phyloP scores from a whole-genome alignment of 2,113 vertebrate genomes.

The Eleginops maclovinus region DNA sequence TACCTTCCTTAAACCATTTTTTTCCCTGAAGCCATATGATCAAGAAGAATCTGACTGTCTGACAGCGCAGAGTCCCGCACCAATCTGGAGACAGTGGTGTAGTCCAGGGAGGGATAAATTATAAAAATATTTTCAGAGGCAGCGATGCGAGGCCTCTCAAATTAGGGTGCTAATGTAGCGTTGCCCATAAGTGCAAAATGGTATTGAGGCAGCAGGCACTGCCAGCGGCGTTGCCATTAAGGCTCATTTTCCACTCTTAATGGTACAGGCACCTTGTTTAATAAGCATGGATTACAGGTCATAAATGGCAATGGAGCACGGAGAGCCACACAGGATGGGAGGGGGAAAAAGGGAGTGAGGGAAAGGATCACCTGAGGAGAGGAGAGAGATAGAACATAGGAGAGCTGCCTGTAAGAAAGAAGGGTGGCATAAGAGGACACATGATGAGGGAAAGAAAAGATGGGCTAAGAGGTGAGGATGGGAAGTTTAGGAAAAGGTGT shows the following conservation, averaged over 20 bases:
- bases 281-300: conserved; percentile 82
- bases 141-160: conserved; percentile 75
- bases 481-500: not conserved
- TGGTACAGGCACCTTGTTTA: conserved; percentile 81
- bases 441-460: conserved; percentile 5
- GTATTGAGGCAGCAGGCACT: conserved; percentile 51
- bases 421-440: conserved; percentile 13
- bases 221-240: conserved; percentile 60
- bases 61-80: conserved; percentile 20
- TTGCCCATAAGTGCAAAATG: conserved; percentile 72
- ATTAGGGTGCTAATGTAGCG: conserved; percentile 80
- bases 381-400: conserved; percentile 18
- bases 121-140: conserved; percentile 78
- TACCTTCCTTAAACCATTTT: conserved; percentile 46
- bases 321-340: conserved; percentile 47
- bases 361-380: conserved; percentile 18
- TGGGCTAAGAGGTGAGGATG: not conserved
- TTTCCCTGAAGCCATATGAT: not conserved
- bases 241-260: conserved; percentile 75
- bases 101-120: conserved; percentile 45
- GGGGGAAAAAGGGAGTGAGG: conserved; percentile 17
- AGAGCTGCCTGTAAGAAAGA: conserved; percentile 3
- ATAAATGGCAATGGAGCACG: conserved; percentile 76
- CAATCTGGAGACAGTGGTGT: conserved; percentile 38
- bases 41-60: conserved; percentile 7